A percentile compares a stretch with the other conserved stretches of the same genome.
These are phyloP conservation scores for Drosophila subpulchrella DNA, from an alignment of 1,140 invertebrate species.

Conservation along the genomic window DNA sequence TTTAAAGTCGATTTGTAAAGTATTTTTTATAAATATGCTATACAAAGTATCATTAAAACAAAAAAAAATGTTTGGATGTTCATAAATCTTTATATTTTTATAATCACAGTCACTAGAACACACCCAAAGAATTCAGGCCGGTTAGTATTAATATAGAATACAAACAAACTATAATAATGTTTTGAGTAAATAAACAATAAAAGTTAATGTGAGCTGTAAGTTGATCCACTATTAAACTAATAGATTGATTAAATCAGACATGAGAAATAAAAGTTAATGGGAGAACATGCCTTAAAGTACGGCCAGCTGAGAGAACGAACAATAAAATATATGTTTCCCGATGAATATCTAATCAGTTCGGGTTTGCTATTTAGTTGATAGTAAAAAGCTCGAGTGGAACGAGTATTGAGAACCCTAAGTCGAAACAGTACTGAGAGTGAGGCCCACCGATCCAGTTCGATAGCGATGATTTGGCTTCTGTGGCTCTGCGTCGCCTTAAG, in stretches of 20 bases:
- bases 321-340: constrained; percentile 1
- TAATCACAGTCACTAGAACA: too few species aligned
- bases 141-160: too few species aligned
- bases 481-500: constrained; percentile 28
- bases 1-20: background rate
- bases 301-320: constrained; percentile 9
- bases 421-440: constrained; percentile 11
- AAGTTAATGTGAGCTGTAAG: too few species aligned
- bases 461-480: constrained; percentile 22
- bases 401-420: background rate
- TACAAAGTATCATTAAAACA: too few species aligned
- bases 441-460: background rate
- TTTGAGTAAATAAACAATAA: too few species aligned
- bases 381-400: constrained; percentile 6
- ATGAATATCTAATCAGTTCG: constrained; percentile 26
- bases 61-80: too few species aligned
- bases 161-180: background rate
- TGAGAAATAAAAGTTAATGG: background rate
- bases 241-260: background rate
- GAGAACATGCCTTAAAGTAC: constrained; percentile 4
- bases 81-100: too few species aligned
- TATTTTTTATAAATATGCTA: too few species aligned
- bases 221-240: background rate
- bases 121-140: too few species aligned
- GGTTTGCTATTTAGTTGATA: constrained; percentile 7